These are phyloP conservation scores for Scaeva pyrastri DNA, from an alignment of 2,888 invertebrate species.

Conservation along the genomic window DNA sequence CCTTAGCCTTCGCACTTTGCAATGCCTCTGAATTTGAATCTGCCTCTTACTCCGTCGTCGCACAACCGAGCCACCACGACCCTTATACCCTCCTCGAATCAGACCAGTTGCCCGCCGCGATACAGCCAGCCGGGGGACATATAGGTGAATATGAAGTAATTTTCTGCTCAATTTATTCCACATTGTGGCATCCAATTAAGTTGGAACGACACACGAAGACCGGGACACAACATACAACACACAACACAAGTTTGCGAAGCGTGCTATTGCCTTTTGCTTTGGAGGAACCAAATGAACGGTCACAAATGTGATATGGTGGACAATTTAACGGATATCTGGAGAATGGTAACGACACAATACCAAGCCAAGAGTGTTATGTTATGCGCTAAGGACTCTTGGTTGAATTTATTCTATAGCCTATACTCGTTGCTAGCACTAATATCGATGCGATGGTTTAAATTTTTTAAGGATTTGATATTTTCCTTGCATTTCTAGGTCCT, in stretches of 20 bases:
- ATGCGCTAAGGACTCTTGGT: constrained; percentile 45
- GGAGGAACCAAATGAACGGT: constrained; percentile 75
- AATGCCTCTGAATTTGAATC: too few relatives aligned
- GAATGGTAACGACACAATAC: constrained; percentile 52
- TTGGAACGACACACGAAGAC: constrained; percentile 77
- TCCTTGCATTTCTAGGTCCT: not conserved
- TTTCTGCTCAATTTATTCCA: constrained; percentile 84
- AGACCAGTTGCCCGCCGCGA: constrained; percentile 41
- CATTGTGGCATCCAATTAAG: constrained; percentile 84
- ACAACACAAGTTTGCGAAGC: constrained; percentile 66
- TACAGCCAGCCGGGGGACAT: constrained; percentile 59
- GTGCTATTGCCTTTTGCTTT: constrained; percentile 71
- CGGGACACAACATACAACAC: constrained; percentile 17
- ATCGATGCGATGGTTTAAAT: constrained; percentile 14
- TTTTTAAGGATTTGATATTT: constrained; percentile 10
- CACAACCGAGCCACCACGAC: not conserved
- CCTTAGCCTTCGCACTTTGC: constrained; percentile 68
- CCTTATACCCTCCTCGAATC: too few relatives aligned
- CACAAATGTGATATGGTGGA: constrained; percentile 76
- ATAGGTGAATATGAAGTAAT: constrained; percentile 82
- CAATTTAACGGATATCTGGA: constrained; percentile 69
- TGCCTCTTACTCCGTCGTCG: not conserved
- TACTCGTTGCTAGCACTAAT: not conserved
- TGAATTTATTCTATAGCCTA: not conserved
- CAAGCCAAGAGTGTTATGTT: constrained; percentile 65